These are phyloP conservation scores for Diachasma alloeum DNA, from an alignment of 1,140 invertebrate species.

Conservation along the genomic window DNA sequence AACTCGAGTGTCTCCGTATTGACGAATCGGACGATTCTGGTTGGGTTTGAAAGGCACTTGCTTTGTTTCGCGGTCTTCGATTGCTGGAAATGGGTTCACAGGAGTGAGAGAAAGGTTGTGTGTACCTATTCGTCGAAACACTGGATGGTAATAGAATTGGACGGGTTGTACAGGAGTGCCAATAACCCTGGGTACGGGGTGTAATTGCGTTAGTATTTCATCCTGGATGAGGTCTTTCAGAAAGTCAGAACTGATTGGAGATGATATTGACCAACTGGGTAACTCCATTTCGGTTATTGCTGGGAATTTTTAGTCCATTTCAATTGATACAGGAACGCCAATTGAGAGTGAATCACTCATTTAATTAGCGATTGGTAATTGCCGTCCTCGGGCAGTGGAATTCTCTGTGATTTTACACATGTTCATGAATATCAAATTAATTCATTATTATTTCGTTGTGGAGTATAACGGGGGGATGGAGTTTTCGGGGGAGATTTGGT, in stretches of 20 bases:
- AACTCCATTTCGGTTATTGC: neutral
- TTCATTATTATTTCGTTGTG: neutral
- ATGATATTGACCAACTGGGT: neutral
- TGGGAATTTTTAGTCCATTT: neutral
- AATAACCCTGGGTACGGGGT: conserved; percentile 53
- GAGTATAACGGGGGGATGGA: neutral
- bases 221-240: conserved; percentile 29
- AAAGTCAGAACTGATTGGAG: neutral
- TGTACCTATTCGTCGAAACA: conserved; percentile 32
- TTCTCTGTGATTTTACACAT: conserved; percentile 3
- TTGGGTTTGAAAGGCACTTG: conserved; percentile 38
- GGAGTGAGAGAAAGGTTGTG: conserved; percentile 24
- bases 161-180: conserved; percentile 52
- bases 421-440: neutral
- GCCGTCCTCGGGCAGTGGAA: neutral
- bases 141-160: conserved; percentile 56
- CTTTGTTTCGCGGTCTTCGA: conserved; percentile 47
- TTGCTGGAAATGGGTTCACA: neutral
- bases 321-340: neutral
- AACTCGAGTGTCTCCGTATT: conserved; percentile 37
- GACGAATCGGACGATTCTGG: conserved; percentile 36
- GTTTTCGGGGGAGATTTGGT: neutral
- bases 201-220: conserved; percentile 63
- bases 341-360: neutral
- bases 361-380: conserved; percentile 20